Percentiles rank a stretch among this genome's conserved stretches.
Conservation (phyloP, 2,113 vertebrate species). For the Hystrix brachyura region DNA sequence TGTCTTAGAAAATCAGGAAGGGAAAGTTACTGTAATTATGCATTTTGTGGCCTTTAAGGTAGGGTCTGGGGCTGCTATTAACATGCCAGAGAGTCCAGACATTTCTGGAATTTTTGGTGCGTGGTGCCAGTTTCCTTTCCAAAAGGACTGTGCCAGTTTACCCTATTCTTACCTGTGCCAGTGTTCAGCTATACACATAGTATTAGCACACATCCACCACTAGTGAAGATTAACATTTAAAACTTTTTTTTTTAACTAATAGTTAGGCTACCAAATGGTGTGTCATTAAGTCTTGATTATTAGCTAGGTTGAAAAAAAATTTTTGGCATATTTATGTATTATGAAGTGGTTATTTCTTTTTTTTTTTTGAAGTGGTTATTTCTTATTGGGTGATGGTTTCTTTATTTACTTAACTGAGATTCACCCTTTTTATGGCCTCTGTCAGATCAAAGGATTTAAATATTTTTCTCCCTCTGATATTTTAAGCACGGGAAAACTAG, state of each 20-base stretch:
- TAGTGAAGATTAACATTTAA: not conserved
- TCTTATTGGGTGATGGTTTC: not conserved
- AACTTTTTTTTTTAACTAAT: not conserved
- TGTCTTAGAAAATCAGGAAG: slow-evolving; percentile 47
- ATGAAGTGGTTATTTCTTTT: not conserved
- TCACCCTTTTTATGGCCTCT: not conserved
- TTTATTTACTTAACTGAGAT: not conserved
- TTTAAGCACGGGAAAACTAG: not conserved
- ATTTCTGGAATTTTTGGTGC: not conserved
- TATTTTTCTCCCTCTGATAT: not conserved
- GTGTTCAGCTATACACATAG: not conserved
- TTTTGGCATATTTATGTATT: not conserved
- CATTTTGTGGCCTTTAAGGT: not conserved
- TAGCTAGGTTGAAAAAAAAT: not conserved
- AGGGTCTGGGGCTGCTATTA: not conserved
- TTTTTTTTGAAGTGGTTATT: not conserved
- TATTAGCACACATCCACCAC: not conserved
- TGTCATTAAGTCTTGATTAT: not conserved
- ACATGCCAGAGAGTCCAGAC: not conserved
- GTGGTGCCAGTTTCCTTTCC: not conserved
- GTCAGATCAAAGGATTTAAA: not conserved
- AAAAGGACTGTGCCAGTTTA: not conserved
- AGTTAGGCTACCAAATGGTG: not conserved
- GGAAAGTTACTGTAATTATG: not conserved
- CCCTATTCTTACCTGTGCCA: not conserved